Evolutionary conservation across 2,888 invertebrate genomes (phyloP).

Genomic region (Hirtodrosophila confusa): DNA sequence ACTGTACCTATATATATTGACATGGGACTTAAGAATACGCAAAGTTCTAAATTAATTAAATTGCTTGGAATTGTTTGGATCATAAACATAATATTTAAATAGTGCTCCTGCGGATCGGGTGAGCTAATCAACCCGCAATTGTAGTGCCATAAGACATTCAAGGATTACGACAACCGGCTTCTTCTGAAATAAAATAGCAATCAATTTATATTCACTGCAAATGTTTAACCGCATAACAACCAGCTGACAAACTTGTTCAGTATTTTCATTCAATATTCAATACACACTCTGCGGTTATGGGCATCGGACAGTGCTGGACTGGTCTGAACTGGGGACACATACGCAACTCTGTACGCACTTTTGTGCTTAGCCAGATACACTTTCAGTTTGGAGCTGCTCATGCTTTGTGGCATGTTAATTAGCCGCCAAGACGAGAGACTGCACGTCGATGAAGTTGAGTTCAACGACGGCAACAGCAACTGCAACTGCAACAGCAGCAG

Average conservation of each 20-base stretch:
- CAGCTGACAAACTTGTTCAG: conserved; percentile 32
- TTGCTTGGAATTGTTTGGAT: too few relatives aligned
- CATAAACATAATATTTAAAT: too few relatives aligned
- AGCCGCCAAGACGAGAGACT: conserved; percentile 43
- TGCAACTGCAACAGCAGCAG: background rate
- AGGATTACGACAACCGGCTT: too few relatives aligned
- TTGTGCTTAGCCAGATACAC: conserved; percentile 11
- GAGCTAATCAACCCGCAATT: too few relatives aligned
- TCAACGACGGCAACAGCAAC: conserved; percentile 20
- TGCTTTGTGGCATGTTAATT: conserved; percentile 49
- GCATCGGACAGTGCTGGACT: background rate
- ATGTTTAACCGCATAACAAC: conserved; percentile 14
- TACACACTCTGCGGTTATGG: conserved; percentile 31
- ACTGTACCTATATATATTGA: too few relatives aligned
- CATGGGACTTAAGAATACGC: too few relatives aligned
- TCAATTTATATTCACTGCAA: conserved; percentile 15
- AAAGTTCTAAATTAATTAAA: too few relatives aligned
- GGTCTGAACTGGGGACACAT: conserved; percentile 3
- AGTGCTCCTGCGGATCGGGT: too few relatives aligned
- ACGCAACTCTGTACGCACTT: conserved; percentile 28
- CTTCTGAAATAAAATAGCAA: conserved; percentile 2
- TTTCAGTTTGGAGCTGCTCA: conserved; percentile 24
- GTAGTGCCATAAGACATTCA: too few relatives aligned
- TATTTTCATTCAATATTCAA: conserved; percentile 27
- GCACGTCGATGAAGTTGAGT: conserved; percentile 42